A percentile compares a stretch with the other conserved stretches of the same genome.
phyloP scores from a whole-genome alignment of 2,888 invertebrate genomes.

The Tachina fera region DNA sequence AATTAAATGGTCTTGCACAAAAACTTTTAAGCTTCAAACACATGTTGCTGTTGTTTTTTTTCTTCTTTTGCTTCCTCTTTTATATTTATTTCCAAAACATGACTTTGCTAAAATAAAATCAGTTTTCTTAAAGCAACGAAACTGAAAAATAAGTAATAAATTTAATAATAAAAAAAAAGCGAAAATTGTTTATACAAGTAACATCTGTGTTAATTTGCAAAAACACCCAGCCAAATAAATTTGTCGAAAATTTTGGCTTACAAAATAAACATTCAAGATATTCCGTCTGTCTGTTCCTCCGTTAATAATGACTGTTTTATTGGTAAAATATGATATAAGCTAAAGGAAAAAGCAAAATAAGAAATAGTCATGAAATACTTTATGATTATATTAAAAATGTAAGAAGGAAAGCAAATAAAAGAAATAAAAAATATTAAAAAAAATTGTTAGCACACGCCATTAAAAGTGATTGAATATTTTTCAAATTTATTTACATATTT shows the following conservation, averaged over 20 bases:
- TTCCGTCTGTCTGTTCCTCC: neutral
- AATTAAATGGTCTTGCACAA: neutral
- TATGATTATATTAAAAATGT: neutral
- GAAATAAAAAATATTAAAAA: neutral
- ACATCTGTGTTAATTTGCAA: conserved; percentile 52
- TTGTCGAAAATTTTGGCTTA: conserved; percentile 15
- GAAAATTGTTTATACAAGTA: neutral
- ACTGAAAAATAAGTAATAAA: conserved; percentile 9
- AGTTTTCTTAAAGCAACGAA: neutral
- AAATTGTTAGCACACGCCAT: conserved; percentile 40
- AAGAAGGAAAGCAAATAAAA: neutral
- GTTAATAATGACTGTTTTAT: neutral
- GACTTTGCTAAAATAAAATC: neutral
- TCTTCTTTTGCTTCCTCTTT: conserved; percentile 11
- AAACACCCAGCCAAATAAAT: conserved; percentile 7
- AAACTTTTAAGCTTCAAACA: conserved; percentile 3
- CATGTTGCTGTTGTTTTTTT: conserved; percentile 7
- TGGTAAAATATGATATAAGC: conserved; percentile 7
- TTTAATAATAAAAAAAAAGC: conserved; percentile 27
- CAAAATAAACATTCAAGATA: neutral
- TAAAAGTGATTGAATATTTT: conserved; percentile 50
- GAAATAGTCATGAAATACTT: conserved; percentile 9
- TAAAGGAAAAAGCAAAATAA: conserved; percentile 15
- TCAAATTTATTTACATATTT: neutral
- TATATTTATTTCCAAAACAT: conserved; percentile 2